Evolutionary conservation across 2,797 vertebrate species (phyloP).

Genomic region (Sandelia bainsii): DNA sequence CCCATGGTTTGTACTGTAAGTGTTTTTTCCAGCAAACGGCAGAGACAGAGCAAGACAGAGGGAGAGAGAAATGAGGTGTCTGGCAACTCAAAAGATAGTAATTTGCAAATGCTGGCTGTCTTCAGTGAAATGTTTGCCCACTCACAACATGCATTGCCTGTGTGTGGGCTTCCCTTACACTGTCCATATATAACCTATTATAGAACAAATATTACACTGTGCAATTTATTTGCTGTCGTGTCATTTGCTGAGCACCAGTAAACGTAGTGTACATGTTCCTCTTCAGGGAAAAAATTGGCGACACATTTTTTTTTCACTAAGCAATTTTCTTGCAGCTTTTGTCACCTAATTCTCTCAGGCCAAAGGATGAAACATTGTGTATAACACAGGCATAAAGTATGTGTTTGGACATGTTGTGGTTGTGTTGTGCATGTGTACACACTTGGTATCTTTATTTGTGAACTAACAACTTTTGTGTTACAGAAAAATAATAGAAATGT

Average conservation of each 20-base stretch:
- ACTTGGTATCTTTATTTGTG: not conserved
- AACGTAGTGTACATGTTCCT: conserved; percentile 8
- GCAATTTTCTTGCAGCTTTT: conserved; percentile 28
- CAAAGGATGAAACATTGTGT: conserved; percentile 12
- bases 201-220: conserved; percentile 46
- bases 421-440: conserved; percentile 11
- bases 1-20: conserved; percentile 58
- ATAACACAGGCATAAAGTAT: not conserved
- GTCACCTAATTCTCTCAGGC: conserved; percentile 4
- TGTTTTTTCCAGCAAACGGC: conserved; percentile 43
- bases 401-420: conserved; percentile 6
- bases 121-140: conserved; percentile 71
- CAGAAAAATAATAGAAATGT: no score
- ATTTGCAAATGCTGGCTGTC: conserved; percentile 72
- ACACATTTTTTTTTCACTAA: not conserved
- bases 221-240: conserved; percentile 17
- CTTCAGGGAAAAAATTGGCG: conserved; percentile 3
- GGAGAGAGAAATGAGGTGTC: conserved; percentile 33
- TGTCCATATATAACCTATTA: conserved; percentile 58
- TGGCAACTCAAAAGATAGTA: conserved; percentile 76
- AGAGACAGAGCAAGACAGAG: not conserved
- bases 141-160: conserved; percentile 68
- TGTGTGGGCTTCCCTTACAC: conserved; percentile 68
- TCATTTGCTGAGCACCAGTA: conserved; percentile 33
- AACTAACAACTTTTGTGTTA: not conserved